Percentiles rank a stretch among this genome's conserved stretches.
Conservation (phyloP, 53 echinoderm and acorn worm species). For the Paracentrotus lividus region DNA sequence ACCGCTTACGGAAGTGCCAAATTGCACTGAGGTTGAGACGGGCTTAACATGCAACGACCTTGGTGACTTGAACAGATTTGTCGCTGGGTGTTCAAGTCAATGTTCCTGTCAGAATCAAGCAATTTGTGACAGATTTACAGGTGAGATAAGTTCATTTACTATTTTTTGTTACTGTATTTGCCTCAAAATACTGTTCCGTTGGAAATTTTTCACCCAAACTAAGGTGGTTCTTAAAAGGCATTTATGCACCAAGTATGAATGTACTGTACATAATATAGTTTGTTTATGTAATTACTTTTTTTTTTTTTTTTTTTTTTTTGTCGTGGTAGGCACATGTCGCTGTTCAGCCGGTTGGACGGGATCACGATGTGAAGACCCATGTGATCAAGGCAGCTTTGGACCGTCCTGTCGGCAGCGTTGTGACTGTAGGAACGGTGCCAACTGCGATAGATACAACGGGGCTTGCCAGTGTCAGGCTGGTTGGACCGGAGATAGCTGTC, state of each 20-base stretch:
- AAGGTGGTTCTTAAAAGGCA: too few relatives aligned
- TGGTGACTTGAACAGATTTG: constrained; percentile 71
- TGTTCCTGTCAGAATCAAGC: constrained; percentile 68
- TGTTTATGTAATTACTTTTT: too few relatives aligned
- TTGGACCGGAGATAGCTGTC: constrained; percentile 74
- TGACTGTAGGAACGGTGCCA: constrained; percentile 79
- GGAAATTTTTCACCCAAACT: too few relatives aligned
- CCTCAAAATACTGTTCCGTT: too few relatives aligned
- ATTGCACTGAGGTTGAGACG: constrained; percentile 78
- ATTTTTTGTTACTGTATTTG: too few relatives aligned
- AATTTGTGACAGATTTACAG: constrained; percentile 52
- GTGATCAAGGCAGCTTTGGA: constrained; percentile 78
- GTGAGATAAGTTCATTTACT: neutral
- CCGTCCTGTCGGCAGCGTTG: constrained; percentile 77
- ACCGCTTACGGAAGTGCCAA: constrained; percentile 71
- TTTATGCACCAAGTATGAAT: too few relatives aligned
- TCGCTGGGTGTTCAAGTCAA: constrained; percentile 62
- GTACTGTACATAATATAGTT: too few relatives aligned
- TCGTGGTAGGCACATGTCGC: constrained; percentile 60
- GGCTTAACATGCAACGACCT: constrained; percentile 72
- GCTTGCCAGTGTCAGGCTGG: constrained; percentile 74
- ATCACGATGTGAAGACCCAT: constrained; percentile 73
- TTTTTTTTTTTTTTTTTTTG: too few relatives aligned
- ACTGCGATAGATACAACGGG: constrained; percentile 84
- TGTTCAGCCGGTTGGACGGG: constrained; percentile 91